Conservation (phyloP, 1,140 invertebrate species). For the Scaptodrosophila lebanonensis region DNA sequence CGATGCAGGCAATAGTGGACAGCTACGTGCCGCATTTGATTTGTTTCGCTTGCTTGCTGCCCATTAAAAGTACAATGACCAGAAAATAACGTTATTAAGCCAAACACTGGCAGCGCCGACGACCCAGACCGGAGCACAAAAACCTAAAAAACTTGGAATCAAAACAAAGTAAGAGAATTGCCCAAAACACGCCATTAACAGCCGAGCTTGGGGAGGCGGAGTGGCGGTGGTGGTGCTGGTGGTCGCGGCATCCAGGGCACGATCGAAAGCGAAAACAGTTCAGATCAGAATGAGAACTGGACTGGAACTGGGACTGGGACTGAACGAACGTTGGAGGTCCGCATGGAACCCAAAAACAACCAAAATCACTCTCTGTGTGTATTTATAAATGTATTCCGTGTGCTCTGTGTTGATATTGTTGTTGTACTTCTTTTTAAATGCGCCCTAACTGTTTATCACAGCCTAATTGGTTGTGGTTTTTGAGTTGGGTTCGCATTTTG, state of each 20-base stretch:
- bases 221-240: neutral
- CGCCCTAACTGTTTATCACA: slow-evolving; percentile 64
- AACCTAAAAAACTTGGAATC: slow-evolving; percentile 51
- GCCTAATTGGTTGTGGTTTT: slow-evolving; percentile 50
- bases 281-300: too few relatives aligned
- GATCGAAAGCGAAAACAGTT: slow-evolving; percentile 61
- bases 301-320: too few relatives aligned
- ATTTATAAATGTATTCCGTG: slow-evolving; percentile 38
- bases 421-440: slow-evolving; percentile 10
- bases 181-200: slow-evolving; percentile 30
- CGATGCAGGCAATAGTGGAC: slow-evolving; percentile 42
- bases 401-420: neutral
- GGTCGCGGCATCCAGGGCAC: slow-evolving; percentile 16
- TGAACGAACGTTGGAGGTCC: slow-evolving; percentile 59
- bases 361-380: neutral
- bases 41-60: slow-evolving; percentile 52
- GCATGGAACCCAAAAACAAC: slow-evolving; percentile 36
- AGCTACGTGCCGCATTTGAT: slow-evolving; percentile 50
- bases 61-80: slow-evolving; percentile 75
- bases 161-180: slow-evolving; percentile 67
- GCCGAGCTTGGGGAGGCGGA: slow-evolving; percentile 7
- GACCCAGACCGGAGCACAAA: slow-evolving; percentile 37
- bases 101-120: neutral
- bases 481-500: slow-evolving; percentile 42
- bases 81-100: slow-evolving; percentile 75